phyloP scores from a whole-genome alignment of 2,888 invertebrate species.

The Trichopoda pennipes region DNA sequence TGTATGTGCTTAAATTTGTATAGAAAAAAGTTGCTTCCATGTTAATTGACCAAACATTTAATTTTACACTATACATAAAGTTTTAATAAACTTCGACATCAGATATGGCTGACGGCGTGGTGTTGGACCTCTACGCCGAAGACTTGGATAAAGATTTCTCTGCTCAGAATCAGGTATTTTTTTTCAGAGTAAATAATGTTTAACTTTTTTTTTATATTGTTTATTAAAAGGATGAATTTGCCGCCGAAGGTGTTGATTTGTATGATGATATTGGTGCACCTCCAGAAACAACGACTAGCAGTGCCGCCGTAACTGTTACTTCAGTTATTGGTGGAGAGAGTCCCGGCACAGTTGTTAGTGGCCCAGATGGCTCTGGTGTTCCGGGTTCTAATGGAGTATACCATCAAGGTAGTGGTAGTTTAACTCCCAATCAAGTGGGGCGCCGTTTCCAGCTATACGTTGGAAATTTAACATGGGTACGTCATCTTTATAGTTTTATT shows the following conservation, averaged over 20 bases:
- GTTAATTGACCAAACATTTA: conserved; percentile 6
- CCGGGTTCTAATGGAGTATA: conserved; percentile 87
- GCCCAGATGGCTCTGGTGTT: conserved; percentile 82
- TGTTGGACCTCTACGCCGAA: conserved; percentile 98
- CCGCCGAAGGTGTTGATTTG: conserved; percentile 90
- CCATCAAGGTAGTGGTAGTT: conserved; percentile 86
- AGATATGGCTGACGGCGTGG: conserved; percentile 95
- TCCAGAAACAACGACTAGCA: conserved; percentile 84
- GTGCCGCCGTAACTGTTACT: conserved; percentile 81
- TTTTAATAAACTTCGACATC: conserved; percentile 31
- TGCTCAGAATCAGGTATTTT: conserved; percentile 84
- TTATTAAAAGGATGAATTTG: conserved; percentile 78
- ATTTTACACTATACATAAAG: conserved; percentile 2
- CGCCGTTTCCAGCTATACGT: conserved; percentile 96
- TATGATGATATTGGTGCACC: conserved; percentile 97
- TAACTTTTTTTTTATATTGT: not conserved
- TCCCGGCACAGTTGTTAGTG: conserved; percentile 78
- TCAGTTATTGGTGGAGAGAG: conserved; percentile 84
- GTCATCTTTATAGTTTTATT: not conserved
- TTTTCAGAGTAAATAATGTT: not conserved
- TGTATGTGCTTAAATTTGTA: conserved; percentile 24
- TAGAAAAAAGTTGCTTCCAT: conserved; percentile 9
- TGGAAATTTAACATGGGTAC: conserved; percentile 98
- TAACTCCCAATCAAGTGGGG: conserved; percentile 86
- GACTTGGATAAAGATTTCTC: conserved; percentile 96